phyloP scores from a whole-genome alignment of 92 coral and sea anemone species.

The Paragorgia papillata region DNA sequence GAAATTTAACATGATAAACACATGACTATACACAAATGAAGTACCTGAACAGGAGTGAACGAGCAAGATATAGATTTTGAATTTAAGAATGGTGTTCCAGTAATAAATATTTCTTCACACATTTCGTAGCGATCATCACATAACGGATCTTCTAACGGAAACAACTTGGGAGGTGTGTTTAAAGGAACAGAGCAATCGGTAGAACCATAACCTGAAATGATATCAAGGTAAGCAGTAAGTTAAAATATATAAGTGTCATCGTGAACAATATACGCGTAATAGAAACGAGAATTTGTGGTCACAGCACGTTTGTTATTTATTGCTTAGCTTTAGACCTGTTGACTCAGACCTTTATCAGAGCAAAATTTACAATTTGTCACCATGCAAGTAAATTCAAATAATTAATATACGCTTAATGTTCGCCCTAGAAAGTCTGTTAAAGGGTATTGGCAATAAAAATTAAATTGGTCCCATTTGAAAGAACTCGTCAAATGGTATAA shows the following conservation, averaged over 20 bases:
- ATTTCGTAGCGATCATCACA: constrained; percentile 61
- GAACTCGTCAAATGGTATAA: too few species aligned
- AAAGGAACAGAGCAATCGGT: constrained; percentile 81
- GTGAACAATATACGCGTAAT: not conserved
- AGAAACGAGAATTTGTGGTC: not conserved
- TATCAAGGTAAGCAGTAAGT: not conserved
- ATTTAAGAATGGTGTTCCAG: constrained; percentile 73
- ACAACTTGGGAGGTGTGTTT: constrained; percentile 68
- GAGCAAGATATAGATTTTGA: constrained; percentile 71
- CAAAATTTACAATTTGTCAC: too few species aligned
- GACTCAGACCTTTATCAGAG: too few species aligned
- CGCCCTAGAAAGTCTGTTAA: too few species aligned
- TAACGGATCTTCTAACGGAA: constrained; percentile 50
- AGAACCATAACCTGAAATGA: constrained; percentile 60
- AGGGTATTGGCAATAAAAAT: too few species aligned
- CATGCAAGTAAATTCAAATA: too few species aligned
- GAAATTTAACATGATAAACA: too few species aligned
- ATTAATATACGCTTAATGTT: too few species aligned
- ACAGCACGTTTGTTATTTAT: too few species aligned
- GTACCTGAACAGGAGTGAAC: constrained; percentile 65
- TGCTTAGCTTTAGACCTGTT: too few species aligned
- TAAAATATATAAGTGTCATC: not conserved
- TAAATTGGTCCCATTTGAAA: too few species aligned
- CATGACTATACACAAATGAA: too few species aligned
- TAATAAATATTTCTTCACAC: constrained; percentile 67